Percentiles rank a stretch among this genome's conserved stretches.
Conservation (phyloP, 2,113 vertebrate species). For the Gymnogyps californianus region DNA sequence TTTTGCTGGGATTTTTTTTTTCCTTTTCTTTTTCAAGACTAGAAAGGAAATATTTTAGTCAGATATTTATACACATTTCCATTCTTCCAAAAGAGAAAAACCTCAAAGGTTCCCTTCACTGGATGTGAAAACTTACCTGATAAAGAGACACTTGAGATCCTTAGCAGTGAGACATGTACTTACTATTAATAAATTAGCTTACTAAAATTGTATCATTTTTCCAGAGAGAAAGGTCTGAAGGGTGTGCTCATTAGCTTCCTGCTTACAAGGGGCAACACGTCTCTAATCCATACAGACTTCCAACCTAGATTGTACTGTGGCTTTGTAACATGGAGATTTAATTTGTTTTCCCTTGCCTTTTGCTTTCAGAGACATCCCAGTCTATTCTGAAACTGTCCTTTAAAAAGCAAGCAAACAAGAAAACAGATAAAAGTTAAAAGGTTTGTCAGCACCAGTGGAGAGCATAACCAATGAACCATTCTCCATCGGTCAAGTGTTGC, state of each 20-base stretch:
- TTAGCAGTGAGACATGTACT: not conserved
- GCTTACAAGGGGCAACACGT: not conserved
- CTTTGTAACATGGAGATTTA: not conserved
- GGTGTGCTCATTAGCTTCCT: not conserved
- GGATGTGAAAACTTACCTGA: not conserved
- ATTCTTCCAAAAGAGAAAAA: constrained; percentile 20
- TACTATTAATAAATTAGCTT: not conserved
- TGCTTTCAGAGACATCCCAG: not conserved
- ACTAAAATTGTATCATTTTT: not conserved
- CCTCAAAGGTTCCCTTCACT: not conserved
- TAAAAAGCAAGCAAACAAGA: not conserved
- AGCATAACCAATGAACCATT: not conserved
- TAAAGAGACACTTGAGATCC: not conserved
- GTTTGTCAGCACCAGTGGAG: not conserved
- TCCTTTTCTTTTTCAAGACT: not conserved
- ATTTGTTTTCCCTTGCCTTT: not conserved
- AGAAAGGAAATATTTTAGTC: not conserved
- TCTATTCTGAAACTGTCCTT: not conserved
- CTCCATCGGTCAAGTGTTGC: not conserved
- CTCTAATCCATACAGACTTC: not conserved
- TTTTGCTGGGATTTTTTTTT: not conserved
- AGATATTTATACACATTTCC: not conserved
- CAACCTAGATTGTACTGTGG: not conserved
- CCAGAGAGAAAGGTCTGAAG: not conserved
- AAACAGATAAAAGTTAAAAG: not conserved